Conservation (phyloP, 2,888 invertebrate genomes). For the Acrocyrtus sp. region DNA sequence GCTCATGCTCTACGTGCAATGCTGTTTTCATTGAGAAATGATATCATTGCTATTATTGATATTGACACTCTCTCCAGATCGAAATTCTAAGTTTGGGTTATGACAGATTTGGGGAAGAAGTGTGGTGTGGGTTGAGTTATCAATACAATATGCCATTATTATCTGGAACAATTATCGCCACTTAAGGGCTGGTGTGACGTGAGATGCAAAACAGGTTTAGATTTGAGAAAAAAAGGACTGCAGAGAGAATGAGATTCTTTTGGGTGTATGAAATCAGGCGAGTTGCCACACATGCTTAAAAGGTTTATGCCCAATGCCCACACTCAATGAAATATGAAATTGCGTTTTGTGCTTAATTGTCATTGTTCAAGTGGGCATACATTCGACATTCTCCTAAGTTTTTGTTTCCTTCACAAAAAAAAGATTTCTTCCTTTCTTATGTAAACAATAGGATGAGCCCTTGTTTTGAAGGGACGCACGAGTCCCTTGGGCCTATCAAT, state of each 20-base stretch:
- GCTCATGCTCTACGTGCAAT: no score
- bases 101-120: conserved; percentile 23
- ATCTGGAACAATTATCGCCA: conserved; percentile 39
- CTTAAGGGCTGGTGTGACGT: conserved; percentile 25
- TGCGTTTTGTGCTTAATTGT: neutral
- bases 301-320: neutral
- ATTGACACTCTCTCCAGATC: conserved; percentile 14
- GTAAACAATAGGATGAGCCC: conserved; percentile 46
- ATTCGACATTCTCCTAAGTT: no score
- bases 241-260: neutral
- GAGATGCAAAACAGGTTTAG: neutral
- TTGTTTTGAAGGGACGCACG: conserved; percentile 55
- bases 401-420: no score
- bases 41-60: conserved; percentile 11
- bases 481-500: conserved; percentile 48
- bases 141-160: conserved; percentile 31
- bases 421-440: neutral
- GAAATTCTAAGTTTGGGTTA: conserved; percentile 15
- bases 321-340: conserved; percentile 9
- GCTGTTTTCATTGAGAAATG: neutral
- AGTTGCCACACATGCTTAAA: neutral
- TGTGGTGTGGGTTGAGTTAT: conserved; percentile 26
- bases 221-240: neutral
- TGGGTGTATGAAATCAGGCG: neutral
- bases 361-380: neutral